A percentile compares a stretch with the other conserved stretches of the same genome.
Evolutionary conservation across 2,888 invertebrate species (phyloP).

Genomic region (Smittia sp.): DNA sequence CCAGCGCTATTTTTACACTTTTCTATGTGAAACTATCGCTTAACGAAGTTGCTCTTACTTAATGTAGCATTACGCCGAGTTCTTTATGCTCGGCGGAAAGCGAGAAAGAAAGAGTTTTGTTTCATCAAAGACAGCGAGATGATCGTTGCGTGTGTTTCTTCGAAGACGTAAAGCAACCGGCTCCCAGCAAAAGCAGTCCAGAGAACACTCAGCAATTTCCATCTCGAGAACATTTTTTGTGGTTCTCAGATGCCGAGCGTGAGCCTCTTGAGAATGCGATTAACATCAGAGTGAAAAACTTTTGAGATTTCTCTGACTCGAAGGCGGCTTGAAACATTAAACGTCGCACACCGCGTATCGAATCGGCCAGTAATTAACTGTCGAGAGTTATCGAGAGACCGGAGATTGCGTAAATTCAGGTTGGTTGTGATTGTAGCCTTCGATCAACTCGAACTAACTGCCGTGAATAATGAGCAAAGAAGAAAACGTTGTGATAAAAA

Average conservation of each 20-base stretch:
- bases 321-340: neutral
- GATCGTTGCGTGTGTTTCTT: slow-evolving; percentile 11
- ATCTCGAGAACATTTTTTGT: slow-evolving; percentile 5
- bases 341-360: neutral
- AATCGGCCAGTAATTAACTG: neutral
- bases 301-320: neutral
- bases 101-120: neutral
- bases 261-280: slow-evolving; percentile 14
- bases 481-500: neutral
- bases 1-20: slow-evolving; percentile 18
- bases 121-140: slow-evolving; percentile 14
- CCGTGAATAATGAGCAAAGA: neutral
- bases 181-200: neutral
- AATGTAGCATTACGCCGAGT: slow-evolving; percentile 14
- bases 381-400: neutral
- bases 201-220: neutral
- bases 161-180: slow-evolving; percentile 1
- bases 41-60: neutral
- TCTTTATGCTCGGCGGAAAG: neutral
- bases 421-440: neutral
- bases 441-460: neutral
- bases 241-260: neutral
- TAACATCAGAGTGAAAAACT: neutral
- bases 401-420: neutral
- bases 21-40: slow-evolving; percentile 2